Evolutionary conservation across 2,113 vertebrate genomes (phyloP).

Genomic region (Pelmatolapia mariae): DNA sequence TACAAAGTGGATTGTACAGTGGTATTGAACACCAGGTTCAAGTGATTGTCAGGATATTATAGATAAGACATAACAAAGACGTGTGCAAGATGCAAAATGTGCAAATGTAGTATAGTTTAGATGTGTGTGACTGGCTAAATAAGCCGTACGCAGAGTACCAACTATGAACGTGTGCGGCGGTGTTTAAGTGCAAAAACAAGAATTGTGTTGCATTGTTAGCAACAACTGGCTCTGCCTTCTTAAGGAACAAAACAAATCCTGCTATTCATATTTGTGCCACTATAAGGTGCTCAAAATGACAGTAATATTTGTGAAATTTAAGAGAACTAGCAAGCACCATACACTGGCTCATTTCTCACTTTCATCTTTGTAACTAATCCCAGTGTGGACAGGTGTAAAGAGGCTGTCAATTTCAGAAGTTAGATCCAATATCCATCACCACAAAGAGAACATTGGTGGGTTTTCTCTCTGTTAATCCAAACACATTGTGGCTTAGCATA

Average conservation of each 20-base stretch:
- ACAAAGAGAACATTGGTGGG: neutral
- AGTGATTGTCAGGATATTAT: neutral
- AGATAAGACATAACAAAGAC: neutral
- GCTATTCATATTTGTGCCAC: neutral
- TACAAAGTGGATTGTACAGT: neutral
- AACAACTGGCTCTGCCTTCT: neutral
- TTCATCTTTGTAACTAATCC: neutral
- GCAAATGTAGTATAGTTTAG: neutral
- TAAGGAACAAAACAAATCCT: neutral
- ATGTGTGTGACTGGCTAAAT: neutral
- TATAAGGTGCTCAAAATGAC: neutral
- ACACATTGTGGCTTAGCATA: neutral
- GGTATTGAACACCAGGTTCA: neutral
- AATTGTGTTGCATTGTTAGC: neutral
- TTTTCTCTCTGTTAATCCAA: neutral
- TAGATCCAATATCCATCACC: neutral
- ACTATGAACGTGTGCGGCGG: neutral
- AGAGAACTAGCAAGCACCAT: neutral
- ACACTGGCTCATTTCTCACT: neutral
- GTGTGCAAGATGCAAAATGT: neutral
- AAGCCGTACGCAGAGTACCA: neutral
- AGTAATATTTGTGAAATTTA: neutral
- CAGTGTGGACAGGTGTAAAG: neutral
- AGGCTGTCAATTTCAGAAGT: neutral
- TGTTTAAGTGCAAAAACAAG: neutral